These are phyloP conservation scores for Phrixothrix hirtus DNA, from an alignment of 2,888 invertebrate genomes.

Conservation along the genomic window DNA sequence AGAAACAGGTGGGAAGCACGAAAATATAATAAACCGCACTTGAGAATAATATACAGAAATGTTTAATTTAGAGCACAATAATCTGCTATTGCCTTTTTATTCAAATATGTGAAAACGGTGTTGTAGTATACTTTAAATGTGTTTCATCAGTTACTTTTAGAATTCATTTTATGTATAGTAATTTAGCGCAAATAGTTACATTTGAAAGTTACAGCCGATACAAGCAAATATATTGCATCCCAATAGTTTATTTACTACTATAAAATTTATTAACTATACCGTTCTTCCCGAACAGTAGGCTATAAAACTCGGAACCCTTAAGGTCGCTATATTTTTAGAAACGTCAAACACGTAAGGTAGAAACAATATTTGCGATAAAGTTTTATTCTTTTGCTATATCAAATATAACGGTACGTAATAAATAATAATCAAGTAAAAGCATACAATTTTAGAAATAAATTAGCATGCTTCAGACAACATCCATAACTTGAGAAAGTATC, in stretches of 20 bases:
- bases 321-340: background rate
- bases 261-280: background rate
- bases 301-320: background rate
- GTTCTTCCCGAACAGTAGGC: background rate
- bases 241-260: background rate
- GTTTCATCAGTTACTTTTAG: too few species aligned
- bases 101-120: too few species aligned
- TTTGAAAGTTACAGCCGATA: background rate
- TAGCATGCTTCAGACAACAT: too few species aligned
- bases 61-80: too few species aligned
- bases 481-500: too few species aligned
- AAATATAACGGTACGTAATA: background rate
- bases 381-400: background rate
- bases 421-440: background rate
- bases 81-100: too few species aligned
- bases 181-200: background rate
- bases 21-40: too few species aligned
- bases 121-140: too few species aligned
- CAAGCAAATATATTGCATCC: background rate
- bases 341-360: background rate
- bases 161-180: too few species aligned
- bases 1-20: too few species aligned
- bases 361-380: background rate
- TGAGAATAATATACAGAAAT: too few species aligned
- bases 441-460: too few species aligned